Conservation (phyloP, 2,888 invertebrate genomes). For the Caenorhabditis imperialis region DNA sequence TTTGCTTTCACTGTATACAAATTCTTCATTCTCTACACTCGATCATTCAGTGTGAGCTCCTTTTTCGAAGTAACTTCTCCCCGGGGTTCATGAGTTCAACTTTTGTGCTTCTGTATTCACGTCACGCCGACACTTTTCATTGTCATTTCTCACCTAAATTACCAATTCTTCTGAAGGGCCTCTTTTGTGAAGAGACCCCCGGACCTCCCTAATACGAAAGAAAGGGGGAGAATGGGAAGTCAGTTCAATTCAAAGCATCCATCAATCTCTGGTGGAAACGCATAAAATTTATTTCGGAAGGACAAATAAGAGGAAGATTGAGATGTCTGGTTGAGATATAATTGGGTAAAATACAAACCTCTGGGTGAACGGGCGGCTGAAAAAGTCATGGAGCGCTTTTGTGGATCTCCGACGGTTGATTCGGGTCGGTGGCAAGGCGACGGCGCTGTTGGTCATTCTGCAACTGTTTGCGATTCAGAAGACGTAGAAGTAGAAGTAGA, state of each 20-base stretch:
- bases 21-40: too few relatives aligned
- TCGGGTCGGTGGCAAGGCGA: conserved; percentile 35
- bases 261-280: conserved; percentile 5
- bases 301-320: conserved; percentile 8
- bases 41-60: too few relatives aligned
- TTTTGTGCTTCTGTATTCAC: too few relatives aligned
- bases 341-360: conserved; percentile 22
- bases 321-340: conserved; percentile 29
- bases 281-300: conserved; percentile 8
- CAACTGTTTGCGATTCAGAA: conserved; percentile 1
- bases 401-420: conserved; percentile 50
- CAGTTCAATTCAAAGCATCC: conserved; percentile 14
- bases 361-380: conserved; percentile 51
- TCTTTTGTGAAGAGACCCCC: too few relatives aligned
- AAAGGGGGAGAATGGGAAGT: not conserved
- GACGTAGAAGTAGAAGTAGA: conserved; percentile 1
- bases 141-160: too few relatives aligned
- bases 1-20: too few relatives aligned
- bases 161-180: too few relatives aligned
- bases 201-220: too few relatives aligned
- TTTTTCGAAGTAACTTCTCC: not conserved
- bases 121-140: too few relatives aligned
- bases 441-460: conserved; percentile 47
- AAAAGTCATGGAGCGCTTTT: conserved; percentile 52
- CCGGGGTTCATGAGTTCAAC: too few relatives aligned